Percentiles rank a stretch among this genome's conserved stretches.
Conservation (phyloP, 1,140 invertebrate genomes). For the Anthonomus grandis region DNA sequence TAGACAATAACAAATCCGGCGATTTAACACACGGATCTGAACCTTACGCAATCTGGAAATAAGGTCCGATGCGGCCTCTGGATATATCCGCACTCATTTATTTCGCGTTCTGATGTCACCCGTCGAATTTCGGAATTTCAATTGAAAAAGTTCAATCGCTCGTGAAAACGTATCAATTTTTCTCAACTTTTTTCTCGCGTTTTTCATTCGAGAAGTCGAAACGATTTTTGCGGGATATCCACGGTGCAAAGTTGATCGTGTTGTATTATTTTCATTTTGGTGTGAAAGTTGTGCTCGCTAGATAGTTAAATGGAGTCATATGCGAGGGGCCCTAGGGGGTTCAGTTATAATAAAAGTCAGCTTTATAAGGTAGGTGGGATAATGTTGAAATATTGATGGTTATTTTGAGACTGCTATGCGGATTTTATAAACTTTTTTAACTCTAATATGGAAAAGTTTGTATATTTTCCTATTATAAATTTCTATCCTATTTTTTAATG, state of each 20-base stretch:
- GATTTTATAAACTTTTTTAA: too few species aligned
- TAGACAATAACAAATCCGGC: too few species aligned
- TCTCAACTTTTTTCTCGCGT: too few species aligned
- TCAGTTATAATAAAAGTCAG: background rate
- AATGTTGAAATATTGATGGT: too few species aligned
- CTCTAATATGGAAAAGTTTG: too few species aligned
- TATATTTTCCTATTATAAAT: too few species aligned
- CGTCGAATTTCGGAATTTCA: slow-evolving; percentile 18
- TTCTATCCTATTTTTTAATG: too few species aligned
- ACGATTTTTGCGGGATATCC: too few species aligned
- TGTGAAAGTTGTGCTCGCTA: too few species aligned
- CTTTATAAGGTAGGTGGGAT: slow-evolving; percentile 4
- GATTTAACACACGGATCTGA: background rate
- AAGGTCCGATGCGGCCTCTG: slow-evolving; percentile 3
- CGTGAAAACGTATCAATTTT: slow-evolving; percentile 8
- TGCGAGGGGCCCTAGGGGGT: background rate
- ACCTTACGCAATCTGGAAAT: slow-evolving; percentile 23
- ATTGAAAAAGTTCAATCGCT: slow-evolving; percentile 13
- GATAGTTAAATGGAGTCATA: background rate
- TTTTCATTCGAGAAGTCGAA: slow-evolving; percentile 6
- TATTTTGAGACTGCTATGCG: too few species aligned
- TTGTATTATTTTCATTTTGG: too few species aligned
- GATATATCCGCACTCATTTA: slow-evolving; percentile 26
- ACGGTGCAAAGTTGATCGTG: background rate
- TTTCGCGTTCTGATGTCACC: slow-evolving; percentile 37